Evolutionary conservation across 1,140 invertebrate species (phyloP), one percentile per base, ranked within the genome.

Genomic region (Akabosia matsudoensis): DNA sequence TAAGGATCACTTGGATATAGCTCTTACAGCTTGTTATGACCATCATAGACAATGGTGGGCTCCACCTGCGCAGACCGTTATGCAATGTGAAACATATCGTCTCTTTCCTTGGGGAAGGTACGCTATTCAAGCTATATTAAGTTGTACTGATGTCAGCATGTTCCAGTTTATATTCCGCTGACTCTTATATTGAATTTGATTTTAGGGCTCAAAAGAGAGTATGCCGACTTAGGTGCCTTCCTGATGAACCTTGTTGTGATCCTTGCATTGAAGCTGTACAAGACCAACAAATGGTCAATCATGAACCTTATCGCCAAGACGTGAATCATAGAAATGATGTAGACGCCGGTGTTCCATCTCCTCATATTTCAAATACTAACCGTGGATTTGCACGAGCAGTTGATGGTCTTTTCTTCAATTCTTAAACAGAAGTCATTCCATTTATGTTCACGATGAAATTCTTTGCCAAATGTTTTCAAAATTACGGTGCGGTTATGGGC

Each of bases 101-200:
- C 77, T 80, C 4, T 80, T 80, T 61, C 79, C 79, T 10, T 80
- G 75, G 67, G 79, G 79, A 75, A 78, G 79, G 79, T 80, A 71
- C 26, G 61, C 18, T 14, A 52, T n/a, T n/a, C n/a, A n/a, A n/a
- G n/a, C n/a, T n/a, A n/a, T n/a, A n/a, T n/a, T n/a, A n/a, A n/a
- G n/a, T n/a, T n/a, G n/a, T n/a, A n/a, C n/a, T n/a, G n/a, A n/a
- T n/a, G n/a, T n/a, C n/a, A n/a, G n/a, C n/a, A n/a, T n/a, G n/a
- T n/a, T n/a, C n/a, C n/a, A n/a, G n/a, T n/a, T n/a, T n/a, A n/a
- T n/a, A n/a, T n/a, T n/a, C n/a, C 22, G 24, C 1, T 7, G 4
- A 7, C 4, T 67, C 61, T 7, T 67, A 1, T 67, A 13, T 67
- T 30, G 61, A 67, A 2, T 61, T 18, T 7, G 24, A 30, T 67